These are phyloP conservation scores for Yponomeuta cagnagella DNA, from an alignment of 2,888 invertebrate species.

Conservation along the genomic window DNA sequence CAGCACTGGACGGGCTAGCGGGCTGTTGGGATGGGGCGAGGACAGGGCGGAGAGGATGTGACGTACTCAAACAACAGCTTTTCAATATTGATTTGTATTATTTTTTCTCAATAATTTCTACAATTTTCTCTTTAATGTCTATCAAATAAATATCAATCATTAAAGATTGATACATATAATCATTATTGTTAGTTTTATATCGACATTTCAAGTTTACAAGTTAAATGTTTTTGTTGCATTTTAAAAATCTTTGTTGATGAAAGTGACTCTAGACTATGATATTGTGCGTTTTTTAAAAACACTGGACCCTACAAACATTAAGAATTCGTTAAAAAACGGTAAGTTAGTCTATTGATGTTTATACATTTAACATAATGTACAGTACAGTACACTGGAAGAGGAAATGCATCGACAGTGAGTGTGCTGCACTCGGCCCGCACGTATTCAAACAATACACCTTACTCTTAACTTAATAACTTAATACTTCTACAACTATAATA, in stretches of 20 bases:
- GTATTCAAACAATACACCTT: slow-evolving; percentile 53
- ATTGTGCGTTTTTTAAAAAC: slow-evolving; percentile 69
- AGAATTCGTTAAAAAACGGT: slow-evolving; percentile 68
- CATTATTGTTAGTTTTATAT: slow-evolving; percentile 66
- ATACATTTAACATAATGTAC: slow-evolving; percentile 60
- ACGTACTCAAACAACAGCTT: slow-evolving; percentile 41
- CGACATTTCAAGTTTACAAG: slow-evolving; percentile 65
- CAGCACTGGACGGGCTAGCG: neutral
- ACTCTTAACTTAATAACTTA: slow-evolving; percentile 76
- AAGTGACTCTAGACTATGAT: slow-evolving; percentile 71
- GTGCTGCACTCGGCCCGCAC: neutral
- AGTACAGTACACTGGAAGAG: slow-evolving; percentile 65
- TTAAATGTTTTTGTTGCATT: slow-evolving; percentile 61
- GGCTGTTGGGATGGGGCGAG: neutral
- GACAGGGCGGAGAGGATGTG: neutral
- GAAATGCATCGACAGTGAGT: slow-evolving; percentile 55
- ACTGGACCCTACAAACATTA: slow-evolving; percentile 76
- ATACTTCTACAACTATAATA: slow-evolving; percentile 74
- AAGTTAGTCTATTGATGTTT: slow-evolving; percentile 56
- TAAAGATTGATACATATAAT: slow-evolving; percentile 70
- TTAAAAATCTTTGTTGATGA: slow-evolving; percentile 58
- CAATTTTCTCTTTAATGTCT: slow-evolving; percentile 67
- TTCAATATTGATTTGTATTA: slow-evolving; percentile 72
- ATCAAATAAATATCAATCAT: slow-evolving; percentile 73
- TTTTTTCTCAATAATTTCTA: slow-evolving; percentile 67